Conservation (phyloP, 2,888 invertebrate genomes). For the Andrena fulva region DNA sequence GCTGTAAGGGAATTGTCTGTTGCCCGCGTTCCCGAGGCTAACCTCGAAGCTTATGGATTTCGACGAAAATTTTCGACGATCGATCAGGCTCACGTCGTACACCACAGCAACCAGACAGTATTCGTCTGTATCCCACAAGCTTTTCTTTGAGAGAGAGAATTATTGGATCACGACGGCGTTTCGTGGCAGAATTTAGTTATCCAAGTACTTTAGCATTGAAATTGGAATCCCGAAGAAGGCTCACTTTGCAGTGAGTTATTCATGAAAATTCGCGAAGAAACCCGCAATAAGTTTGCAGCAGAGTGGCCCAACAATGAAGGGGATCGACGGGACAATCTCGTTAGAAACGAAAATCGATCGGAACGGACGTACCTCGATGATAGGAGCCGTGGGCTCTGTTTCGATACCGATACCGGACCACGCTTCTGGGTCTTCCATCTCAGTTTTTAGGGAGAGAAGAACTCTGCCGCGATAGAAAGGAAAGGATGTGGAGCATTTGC, state of each 20-base stretch:
- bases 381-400: constrained; percentile 84
- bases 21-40: constrained; percentile 88
- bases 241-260: no score
- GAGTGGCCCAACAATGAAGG: not conserved
- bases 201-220: no score
- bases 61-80: constrained; percentile 85
- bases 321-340: not conserved
- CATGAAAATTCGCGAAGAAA: no score
- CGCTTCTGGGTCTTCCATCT: constrained; percentile 86
- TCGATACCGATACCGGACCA: constrained; percentile 84
- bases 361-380: constrained; percentile 85
- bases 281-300: no score
- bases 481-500: constrained; percentile 72
- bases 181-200: not conserved
- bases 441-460: constrained; percentile 90
- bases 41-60: constrained; percentile 88
- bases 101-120: constrained; percentile 88
- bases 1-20: constrained; percentile 78
- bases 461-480: constrained; percentile 89
- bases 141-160: constrained; percentile 26
- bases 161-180: not conserved
- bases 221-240: no score
- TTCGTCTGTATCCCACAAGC: constrained; percentile 87
- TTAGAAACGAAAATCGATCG: not conserved
- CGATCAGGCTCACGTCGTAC: constrained; percentile 89